These are phyloP conservation scores for Plectropomus leopardus DNA, from an alignment of 2,113 vertebrate species.

Conservation along the genomic window DNA sequence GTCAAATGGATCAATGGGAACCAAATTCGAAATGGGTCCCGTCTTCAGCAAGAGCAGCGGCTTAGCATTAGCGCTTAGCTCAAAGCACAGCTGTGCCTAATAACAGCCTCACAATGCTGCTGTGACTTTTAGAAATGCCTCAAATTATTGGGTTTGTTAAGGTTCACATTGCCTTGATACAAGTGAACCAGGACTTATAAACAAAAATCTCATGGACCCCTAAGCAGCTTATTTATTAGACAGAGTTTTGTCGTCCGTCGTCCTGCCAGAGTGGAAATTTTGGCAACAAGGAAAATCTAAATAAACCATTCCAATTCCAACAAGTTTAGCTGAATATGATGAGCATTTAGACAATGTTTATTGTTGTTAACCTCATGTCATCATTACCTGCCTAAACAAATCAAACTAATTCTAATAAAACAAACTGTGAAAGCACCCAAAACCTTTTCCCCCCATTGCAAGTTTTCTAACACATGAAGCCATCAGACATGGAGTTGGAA, in stretches of 20 bases:
- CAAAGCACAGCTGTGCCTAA: neutral
- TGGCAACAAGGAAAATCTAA: slow-evolving; percentile 26
- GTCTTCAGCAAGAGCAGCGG: no score
- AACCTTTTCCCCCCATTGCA: slow-evolving; percentile 39
- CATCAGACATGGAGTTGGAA: slow-evolving; percentile 76
- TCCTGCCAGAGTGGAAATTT: neutral
- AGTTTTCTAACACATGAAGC: slow-evolving; percentile 63
- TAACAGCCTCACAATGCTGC: neutral
- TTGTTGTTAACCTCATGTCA: slow-evolving; percentile 30
- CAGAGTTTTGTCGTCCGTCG: slow-evolving; percentile 18
- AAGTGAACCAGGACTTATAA: slow-evolving; percentile 28
- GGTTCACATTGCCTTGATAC: neutral
- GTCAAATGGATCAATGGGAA: no score
- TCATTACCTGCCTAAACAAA: slow-evolving; percentile 26
- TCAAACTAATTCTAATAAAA: slow-evolving; percentile 23
- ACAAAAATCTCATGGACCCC: slow-evolving; percentile 26
- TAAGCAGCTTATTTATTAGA: slow-evolving; percentile 24
- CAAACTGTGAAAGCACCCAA: neutral
- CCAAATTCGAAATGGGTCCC: no score
- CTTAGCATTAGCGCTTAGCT: slow-evolving; percentile 5
- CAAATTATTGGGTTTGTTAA: slow-evolving; percentile 20
- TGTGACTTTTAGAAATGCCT: neutral
- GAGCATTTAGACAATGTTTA: neutral
- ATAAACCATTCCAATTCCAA: slow-evolving; percentile 21
- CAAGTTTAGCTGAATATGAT: slow-evolving; percentile 9